phyloP scores from a whole-genome alignment of 2,888 invertebrate genomes.

The Mesochorus sp. region DNA sequence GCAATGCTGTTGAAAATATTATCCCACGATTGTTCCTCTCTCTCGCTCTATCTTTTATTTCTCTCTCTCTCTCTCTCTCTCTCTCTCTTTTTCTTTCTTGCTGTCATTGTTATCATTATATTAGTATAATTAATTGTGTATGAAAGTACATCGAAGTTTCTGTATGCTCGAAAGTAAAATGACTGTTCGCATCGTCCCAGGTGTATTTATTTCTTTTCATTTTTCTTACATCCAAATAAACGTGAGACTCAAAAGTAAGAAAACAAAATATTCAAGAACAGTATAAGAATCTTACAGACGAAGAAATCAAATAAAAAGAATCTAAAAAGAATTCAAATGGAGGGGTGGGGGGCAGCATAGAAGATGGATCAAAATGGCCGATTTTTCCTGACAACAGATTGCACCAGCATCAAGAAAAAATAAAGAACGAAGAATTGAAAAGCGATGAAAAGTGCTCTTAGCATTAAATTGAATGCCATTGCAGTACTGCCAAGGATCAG shows the following conservation, averaged over 20 bases:
- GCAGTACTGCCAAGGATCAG: conserved; percentile 91
- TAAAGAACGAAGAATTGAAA: not conserved
- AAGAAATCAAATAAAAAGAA: not conserved
- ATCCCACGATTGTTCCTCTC: conserved; percentile 5
- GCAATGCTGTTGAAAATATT: conserved; percentile 27
- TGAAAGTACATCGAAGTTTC: conserved; percentile 36
- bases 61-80: too few relatives aligned
- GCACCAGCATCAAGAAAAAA: not conserved
- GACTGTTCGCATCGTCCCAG: conserved; percentile 22
- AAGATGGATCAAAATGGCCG: not conserved
- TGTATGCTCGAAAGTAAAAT: conserved; percentile 25
- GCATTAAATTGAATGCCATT: conserved; percentile 75
- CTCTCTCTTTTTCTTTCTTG: too few relatives aligned
- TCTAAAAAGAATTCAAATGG: not conserved
- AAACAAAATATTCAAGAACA: not conserved
- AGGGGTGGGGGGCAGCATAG: conserved; percentile 12
- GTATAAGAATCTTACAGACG: not conserved
- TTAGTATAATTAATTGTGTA: conserved; percentile 36
- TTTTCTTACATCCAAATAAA: not conserved
- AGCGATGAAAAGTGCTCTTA: not conserved
- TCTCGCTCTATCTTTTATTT: too few relatives aligned
- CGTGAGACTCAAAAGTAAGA: not conserved
- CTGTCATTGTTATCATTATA: conserved; percentile 45
- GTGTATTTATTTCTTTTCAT: conserved; percentile 7
- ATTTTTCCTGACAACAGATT: not conserved